phyloP scores from a whole-genome alignment of 2,113 vertebrate genomes.

The Fukomys damarensis region DNA sequence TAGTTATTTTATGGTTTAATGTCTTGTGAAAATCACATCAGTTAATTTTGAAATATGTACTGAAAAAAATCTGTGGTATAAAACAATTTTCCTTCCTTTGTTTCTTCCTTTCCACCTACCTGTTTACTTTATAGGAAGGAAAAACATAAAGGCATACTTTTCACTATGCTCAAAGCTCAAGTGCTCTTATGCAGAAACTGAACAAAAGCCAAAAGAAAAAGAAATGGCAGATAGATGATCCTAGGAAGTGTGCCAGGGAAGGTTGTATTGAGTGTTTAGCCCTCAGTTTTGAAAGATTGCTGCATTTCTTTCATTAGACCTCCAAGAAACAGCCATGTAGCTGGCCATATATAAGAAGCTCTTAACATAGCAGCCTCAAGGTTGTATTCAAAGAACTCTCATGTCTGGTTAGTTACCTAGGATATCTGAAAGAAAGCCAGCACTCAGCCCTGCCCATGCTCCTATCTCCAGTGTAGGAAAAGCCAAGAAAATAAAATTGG shows the following conservation, averaged over 20 bases:
- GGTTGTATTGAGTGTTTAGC: no score
- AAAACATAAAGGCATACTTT: not conserved
- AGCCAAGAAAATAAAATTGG: not conserved
- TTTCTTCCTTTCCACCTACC: not conserved
- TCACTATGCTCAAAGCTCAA: not conserved
- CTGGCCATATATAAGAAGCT: not conserved
- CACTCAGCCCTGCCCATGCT: not conserved
- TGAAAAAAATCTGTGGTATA: not conserved
- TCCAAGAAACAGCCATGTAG: not conserved
- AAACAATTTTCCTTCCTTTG: not conserved
- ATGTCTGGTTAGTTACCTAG: not conserved
- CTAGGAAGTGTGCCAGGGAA: not conserved
- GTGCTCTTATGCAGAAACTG: not conserved
- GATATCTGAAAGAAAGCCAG: not conserved
- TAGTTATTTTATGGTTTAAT: constrained; percentile 33
- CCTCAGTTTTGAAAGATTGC: not conserved
- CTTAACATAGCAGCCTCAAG: not conserved
- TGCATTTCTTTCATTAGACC: fast-evolving
- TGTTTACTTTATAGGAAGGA: not conserved
- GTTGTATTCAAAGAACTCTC: not conserved
- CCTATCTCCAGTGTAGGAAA: not conserved
- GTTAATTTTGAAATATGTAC: not conserved
- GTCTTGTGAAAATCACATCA: constrained; percentile 11
- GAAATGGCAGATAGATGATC: not conserved
- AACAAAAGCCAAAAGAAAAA: not conserved